Evolutionary conservation across 2,888 invertebrate genomes (phyloP).

Genomic region (Ischnura elegans): DNA sequence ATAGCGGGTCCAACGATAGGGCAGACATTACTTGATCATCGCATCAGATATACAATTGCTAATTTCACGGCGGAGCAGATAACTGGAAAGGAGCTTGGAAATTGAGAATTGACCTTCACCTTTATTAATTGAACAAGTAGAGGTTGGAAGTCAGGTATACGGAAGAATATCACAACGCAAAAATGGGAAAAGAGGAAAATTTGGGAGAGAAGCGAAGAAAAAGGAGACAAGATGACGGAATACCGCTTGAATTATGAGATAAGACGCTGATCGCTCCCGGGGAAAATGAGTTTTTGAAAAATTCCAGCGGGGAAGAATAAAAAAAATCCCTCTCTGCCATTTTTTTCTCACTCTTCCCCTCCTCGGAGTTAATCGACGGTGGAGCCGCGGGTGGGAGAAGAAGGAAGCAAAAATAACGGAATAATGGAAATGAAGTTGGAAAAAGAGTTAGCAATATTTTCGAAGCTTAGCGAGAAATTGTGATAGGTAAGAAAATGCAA

Average conservation of each 20-base stretch:
- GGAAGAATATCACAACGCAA: neutral
- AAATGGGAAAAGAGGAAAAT: too few species aligned
- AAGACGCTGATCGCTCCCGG: neutral
- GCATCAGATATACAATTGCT: too few species aligned
- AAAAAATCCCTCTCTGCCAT: neutral
- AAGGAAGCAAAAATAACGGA: neutral
- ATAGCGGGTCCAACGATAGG: too few species aligned
- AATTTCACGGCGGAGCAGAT: too few species aligned
- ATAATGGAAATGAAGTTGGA: too few species aligned
- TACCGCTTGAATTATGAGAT: conserved; percentile 38
- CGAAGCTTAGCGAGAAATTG: too few species aligned
- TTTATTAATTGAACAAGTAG: neutral
- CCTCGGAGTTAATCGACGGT: conserved; percentile 39
- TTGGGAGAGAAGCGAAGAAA: neutral
- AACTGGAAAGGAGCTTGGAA: neutral
- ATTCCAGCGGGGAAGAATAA: conserved; percentile 18
- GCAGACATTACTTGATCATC: too few species aligned
- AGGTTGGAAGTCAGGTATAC: too few species aligned
- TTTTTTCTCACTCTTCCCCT: neutral
- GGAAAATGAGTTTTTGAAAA: conserved; percentile 52
- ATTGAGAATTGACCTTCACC: neutral
- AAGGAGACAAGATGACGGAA: conserved; percentile 14
- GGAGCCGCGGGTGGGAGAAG: neutral
- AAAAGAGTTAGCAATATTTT: too few species aligned
- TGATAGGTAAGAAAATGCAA: neutral